Base-by-base conservation (phyloP, 2,888 invertebrate genomes). In the Melinaea menophilus region DNA sequence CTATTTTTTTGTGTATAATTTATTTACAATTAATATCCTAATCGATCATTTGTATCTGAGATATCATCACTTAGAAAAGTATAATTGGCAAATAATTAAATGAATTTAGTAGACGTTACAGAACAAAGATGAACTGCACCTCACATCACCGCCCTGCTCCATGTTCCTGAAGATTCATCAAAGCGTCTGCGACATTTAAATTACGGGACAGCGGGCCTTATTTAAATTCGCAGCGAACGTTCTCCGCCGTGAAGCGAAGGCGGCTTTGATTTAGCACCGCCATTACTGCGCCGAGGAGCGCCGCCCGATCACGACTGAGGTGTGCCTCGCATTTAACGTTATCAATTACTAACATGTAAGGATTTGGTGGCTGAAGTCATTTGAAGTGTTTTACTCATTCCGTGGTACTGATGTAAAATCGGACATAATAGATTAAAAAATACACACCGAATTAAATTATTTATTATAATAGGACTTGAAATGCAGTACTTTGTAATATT, bases 251-350 rank as follows among this genome's bases (percentile, higher is more conserved):
- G 46, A n/a, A 46, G 46, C 46, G 46, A 46, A 46, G 9, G 46
- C 12, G n/a, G n/a, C 46, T 46, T 46, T 46, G 46, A 46, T 46
- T 46, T 46, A 46, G 46, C 46, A 46, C 46, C 46, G 46, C 46
- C 46, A 46, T 46, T 46, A 46, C 46, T 46, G 46, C 46, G 46
- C n/a, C n/a, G 12, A 46, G 46, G 46, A n/a, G n/a, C 46, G 46
- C 7, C n/a, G 46, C 0, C 46, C 46, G 11, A 46, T 46, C 46
- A n/a, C 46, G 9, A 46, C 46, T 11, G 46, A 46, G 11, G 46
- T n/a, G n/a, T 46, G 11, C n/a, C 46, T 46, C 46, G 11, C 46
- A 46, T 46, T 46, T 46, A 46, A 46, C 46, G 9, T n/a, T 46
- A 11, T 46, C 11, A 46, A 46, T 46, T 11, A n/a, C 46, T n/a